Evolutionary conservation across 2,888 invertebrate genomes (phyloP).

Genomic region (Stenchaetothrips biformis): DNA sequence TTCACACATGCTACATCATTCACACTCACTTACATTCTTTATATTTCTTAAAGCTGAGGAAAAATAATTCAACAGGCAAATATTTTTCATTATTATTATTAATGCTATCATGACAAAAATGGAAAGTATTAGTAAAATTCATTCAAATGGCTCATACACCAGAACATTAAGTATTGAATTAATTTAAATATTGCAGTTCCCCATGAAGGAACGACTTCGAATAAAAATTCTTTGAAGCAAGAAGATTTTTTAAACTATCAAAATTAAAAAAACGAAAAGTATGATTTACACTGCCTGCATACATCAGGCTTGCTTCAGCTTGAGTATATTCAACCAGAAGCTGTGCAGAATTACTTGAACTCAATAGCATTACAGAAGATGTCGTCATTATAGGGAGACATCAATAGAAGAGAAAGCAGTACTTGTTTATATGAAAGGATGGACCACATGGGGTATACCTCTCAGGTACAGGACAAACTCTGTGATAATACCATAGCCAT

Average conservation of each 20-base stretch:
- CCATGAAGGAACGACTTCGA: background rate
- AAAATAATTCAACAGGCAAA: background rate
- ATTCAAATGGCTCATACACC: background rate
- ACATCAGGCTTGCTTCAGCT: background rate
- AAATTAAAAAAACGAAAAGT: background rate
- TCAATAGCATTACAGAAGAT: background rate
- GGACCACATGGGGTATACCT: background rate
- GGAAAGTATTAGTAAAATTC: constrained; percentile 15
- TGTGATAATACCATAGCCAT: background rate
- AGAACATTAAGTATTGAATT: constrained; percentile 2
- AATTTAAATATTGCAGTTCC: constrained; percentile 15
- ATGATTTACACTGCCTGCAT: background rate
- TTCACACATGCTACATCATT: background rate
- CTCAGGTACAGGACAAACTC: background rate
- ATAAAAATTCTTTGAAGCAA: background rate
- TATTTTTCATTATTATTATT: background rate
- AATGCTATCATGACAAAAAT: background rate
- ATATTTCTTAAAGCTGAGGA: background rate
- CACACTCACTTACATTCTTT: background rate
- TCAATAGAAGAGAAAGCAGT: background rate
- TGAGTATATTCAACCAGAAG: background rate
- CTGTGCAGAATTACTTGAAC: background rate
- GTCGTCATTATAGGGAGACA: background rate
- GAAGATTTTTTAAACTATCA: too few relatives aligned
- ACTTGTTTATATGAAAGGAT: background rate